Conservation (phyloP, 2,797 vertebrate species). For the Odontamblyopus lacepedii region DNA sequence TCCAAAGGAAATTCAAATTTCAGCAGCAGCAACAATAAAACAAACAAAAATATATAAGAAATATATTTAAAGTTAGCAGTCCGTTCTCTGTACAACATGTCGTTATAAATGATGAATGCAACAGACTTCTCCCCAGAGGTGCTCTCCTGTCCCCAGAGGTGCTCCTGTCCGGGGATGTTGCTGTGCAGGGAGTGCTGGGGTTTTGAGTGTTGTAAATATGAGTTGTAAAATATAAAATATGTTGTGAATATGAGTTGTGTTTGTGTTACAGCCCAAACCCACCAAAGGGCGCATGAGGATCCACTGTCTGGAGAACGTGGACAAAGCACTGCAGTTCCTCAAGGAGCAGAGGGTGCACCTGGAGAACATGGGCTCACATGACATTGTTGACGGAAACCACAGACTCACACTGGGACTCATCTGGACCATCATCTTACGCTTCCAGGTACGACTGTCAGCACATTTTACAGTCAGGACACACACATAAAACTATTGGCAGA, state of each 20-base stretch:
- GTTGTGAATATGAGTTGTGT: not conserved
- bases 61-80: too few species aligned
- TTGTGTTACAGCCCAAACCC: conserved; percentile 58
- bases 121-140: too few species aligned
- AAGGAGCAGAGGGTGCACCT: conserved; percentile 96
- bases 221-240: not conserved
- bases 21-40: too few species aligned
- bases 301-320: conserved; percentile 94
- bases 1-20: too few species aligned
- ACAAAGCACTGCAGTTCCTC: conserved; percentile 96
- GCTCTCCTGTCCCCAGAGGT: too few species aligned
- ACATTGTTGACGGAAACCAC: conserved; percentile 98
- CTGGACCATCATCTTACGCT: conserved; percentile 98
- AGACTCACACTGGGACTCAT: conserved; percentile 94
- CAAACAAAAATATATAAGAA: too few species aligned
- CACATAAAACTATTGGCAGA: too few species aligned
- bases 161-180: too few species aligned
- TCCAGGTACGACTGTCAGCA: conserved; percentile 66
- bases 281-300: conserved; percentile 92
- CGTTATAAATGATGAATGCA: too few species aligned
- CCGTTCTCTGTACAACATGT: too few species aligned
- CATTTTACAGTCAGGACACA: too few species aligned
- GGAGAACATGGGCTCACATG: conserved; percentile 98
- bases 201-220: not conserved
- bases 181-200: too few species aligned